Evolutionary conservation across 1,140 invertebrate species (phyloP), one percentile per base, ranked within the genome.

Genomic region (Drosophila sp.): DNA sequence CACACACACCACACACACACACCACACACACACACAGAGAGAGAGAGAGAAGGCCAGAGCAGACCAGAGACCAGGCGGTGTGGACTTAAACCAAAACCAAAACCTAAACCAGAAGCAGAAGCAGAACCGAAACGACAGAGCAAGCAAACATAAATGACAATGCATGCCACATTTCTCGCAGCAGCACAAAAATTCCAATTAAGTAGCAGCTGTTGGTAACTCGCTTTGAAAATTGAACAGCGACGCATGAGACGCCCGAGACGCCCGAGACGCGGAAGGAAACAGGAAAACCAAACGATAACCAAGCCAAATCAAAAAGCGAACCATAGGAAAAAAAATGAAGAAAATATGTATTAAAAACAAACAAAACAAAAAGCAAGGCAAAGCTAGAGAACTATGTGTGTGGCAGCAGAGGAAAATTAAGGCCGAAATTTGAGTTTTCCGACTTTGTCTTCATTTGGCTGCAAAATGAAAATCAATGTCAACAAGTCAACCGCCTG

Each of bases 151-250:
- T 69, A 77, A 77, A 77, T 77, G 74, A 77, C 74, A 77, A 77
- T 77, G 74, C 74, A 72, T 81, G 70, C 53, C 82, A 66, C 74
- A 81, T 72, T 87, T 76, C 74, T 84, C 45, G 59, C 46, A 63
- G 66, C 65, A 70, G 48, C 59, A 77, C 46, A 80, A 87, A 81
- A 72, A 70, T 87, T 86, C 71, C 75, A 86, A 86, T 86, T 86
- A 87, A 77, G 78, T 81, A 78, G 82, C 82, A 87, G 75, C 82
- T 86, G 81, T 64, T 87, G 58, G 62, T 61, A 58, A 61, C 80
- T 80, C 61, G 76, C 73, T 70, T 71, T 61, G 69, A 74, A 78
- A 78, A 81, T 81, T 75, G 75, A 83, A 83, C 66, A 53, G 61
- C 59, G 63, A 64, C 50, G 78, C 34, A 64, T 61, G 56, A 50